Conservation (phyloP, 2,797 vertebrate species). For the Labroides dimidiatus region DNA sequence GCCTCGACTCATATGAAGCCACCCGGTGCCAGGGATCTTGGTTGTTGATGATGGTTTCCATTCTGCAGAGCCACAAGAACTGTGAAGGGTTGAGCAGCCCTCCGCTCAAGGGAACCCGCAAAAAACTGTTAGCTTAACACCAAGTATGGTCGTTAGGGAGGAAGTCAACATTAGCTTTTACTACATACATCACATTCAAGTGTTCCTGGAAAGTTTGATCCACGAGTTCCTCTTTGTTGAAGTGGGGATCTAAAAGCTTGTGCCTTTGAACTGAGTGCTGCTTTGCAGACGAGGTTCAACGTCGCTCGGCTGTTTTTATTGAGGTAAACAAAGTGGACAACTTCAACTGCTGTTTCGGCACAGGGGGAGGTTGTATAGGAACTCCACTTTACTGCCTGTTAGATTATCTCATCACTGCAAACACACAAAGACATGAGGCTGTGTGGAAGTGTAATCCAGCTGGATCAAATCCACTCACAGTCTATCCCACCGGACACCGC, state of each 20-base stretch:
- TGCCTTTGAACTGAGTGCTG: slow-evolving; percentile 53
- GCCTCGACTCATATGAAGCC: slow-evolving; percentile 12
- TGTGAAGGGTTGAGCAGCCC: slow-evolving; percentile 35
- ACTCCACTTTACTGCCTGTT: slow-evolving; percentile 24
- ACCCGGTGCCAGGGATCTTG: slow-evolving; percentile 35
- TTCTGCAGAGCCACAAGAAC: slow-evolving; percentile 44
- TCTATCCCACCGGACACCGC: slow-evolving; percentile 24
- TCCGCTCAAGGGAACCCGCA: slow-evolving; percentile 53
- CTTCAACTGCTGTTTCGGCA: slow-evolving; percentile 64
- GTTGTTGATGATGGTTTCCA: slow-evolving; percentile 52
- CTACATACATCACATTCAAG: slow-evolving; percentile 68
- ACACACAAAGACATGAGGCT: slow-evolving; percentile 15
- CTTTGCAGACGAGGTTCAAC: slow-evolving; percentile 49
- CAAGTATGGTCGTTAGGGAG: slow-evolving; percentile 59
- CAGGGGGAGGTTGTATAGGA: slow-evolving; percentile 38
- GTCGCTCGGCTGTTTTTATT: slow-evolving; percentile 50
- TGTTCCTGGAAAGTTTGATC: slow-evolving; percentile 73
- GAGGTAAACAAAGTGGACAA: slow-evolving; percentile 63
- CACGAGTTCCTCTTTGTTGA: slow-evolving; percentile 47
- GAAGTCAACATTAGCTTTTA: slow-evolving; percentile 63
- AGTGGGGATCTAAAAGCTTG: slow-evolving; percentile 52
- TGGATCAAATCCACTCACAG: slow-evolving; percentile 48
- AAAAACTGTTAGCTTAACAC: slow-evolving; percentile 75
- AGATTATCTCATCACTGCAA: slow-evolving; percentile 50
- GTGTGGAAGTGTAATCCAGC: slow-evolving; percentile 43